Percentiles rank a stretch among this genome's conserved stretches.
Evolutionary conservation across 2,113 vertebrate genomes (phyloP).

Genomic region (Toxostoma redivivum): DNA sequence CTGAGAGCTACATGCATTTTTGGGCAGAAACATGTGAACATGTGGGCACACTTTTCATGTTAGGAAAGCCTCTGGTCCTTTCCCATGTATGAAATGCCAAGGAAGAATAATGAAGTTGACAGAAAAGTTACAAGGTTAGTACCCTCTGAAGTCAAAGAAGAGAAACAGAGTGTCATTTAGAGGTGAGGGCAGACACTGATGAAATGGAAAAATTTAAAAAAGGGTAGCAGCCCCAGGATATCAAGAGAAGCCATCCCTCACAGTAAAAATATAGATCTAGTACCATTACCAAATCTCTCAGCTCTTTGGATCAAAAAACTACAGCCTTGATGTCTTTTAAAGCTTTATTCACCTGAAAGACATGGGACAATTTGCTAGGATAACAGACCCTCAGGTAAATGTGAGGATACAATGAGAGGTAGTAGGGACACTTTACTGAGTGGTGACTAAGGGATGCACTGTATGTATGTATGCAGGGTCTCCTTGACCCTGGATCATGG

Average conservation of each 20-base stretch:
- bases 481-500: background rate
- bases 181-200: background rate
- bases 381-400: background rate
- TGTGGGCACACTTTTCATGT: fast-evolving
- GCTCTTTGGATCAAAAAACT: background rate
- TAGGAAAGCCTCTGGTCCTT: background rate
- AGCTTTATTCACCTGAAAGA: background rate
- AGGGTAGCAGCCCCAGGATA: background rate
- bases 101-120: background rate
- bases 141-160: background rate
- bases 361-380: background rate
- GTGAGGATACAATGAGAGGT: background rate
- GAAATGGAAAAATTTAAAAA: background rate
- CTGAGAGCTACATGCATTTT: background rate
- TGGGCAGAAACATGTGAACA: background rate
- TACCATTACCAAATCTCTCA: background rate
- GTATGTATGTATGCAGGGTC: background rate
- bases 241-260: background rate
- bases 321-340: background rate
- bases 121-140: background rate
- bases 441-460: background rate
- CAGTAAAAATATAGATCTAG: background rate
- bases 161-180: background rate
- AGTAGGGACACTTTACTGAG: background rate
- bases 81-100: background rate